Evolutionary conservation across 2,888 invertebrate genomes (phyloP), one percentile per base, ranked within the genome.

Genomic region (Metacarcinus magister): DNA sequence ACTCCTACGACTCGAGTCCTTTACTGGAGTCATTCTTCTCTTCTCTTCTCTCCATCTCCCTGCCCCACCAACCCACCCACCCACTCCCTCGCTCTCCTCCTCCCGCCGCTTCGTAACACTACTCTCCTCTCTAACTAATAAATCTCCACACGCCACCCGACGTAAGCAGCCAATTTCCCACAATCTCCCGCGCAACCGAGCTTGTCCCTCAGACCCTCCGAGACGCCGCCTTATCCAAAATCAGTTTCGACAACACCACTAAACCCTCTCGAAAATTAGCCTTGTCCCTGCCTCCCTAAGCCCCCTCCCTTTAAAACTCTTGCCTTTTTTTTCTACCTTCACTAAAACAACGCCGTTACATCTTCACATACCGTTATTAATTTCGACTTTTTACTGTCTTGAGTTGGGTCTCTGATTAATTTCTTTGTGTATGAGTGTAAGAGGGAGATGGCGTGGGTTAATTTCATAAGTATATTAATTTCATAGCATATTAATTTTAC

Each of bases 91-190:
- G 32, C 48, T 43, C 90, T 75, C 60, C 48, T 44, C 39, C 44
- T 48, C 10, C 23, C 60, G 48, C 13, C 95, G 28, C 28, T 60
- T 46, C 54, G 89, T 89, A 87, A 82, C 89, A 43, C 93, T 89
- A 60, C 95, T 93, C 95, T 93, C 54, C 67, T 95, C 95, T 95
- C 87, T 95, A 89, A 44, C 95, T 93, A 95, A 95, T 95, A 95
- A 95, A 95, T 95, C 95, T 95, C 92, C 95, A 92, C 90, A 54
- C 93, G 93, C 89, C 95, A 93, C 93, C 93, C 93, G 95, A 93
- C 93, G 93, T 95, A 95, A 95, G 95, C 95, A 93, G 93, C 95
- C 95, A 95, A 95, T 95, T 95, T 95, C 95, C 95, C 95, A 95
- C 93, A 95, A 95, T 92, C 95, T 95, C 46, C 95, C 89, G 67